phyloP scores from a whole-genome alignment of 2,113 vertebrate genomes.

The Protobothrops flavoviridis region DNA sequence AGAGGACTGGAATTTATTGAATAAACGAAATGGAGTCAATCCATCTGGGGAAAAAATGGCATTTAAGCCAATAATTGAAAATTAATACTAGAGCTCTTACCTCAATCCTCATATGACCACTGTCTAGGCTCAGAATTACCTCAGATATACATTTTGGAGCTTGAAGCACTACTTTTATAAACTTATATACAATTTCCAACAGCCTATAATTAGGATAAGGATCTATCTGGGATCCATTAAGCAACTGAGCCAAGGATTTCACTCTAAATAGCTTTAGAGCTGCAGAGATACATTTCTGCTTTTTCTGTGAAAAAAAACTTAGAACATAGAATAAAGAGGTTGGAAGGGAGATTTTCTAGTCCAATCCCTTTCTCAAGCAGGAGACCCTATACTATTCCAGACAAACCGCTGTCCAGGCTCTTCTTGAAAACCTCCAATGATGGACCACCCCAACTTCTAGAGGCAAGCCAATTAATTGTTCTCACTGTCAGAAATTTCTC shows the following conservation, averaged over 20 bases:
- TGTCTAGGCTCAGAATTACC: not conserved
- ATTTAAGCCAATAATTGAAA: not conserved
- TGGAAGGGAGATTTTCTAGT: not conserved
- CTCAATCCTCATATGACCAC: not conserved
- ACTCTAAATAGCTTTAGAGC: not conserved
- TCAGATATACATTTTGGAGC: not conserved
- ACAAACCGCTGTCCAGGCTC: no score
- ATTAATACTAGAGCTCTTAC: not conserved
- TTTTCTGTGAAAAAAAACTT: not conserved
- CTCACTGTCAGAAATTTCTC: no score
- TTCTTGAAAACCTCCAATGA: no score
- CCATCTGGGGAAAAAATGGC: not conserved
- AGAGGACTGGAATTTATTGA: not conserved
- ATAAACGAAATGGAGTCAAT: not conserved
- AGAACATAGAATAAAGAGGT: not conserved
- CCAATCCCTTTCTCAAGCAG: no score
- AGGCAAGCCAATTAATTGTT: no score
- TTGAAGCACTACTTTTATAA: not conserved
- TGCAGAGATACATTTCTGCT: not conserved
- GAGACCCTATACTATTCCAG: no score
- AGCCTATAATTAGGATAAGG: not conserved
- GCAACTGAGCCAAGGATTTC: not conserved
- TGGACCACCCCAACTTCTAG: no score
- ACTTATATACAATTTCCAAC: not conserved
- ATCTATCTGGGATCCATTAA: not conserved